These are phyloP conservation scores for Halcyon chelicuti DNA, from an alignment of 2,797 vertebrate species.

Conservation along the genomic window DNA sequence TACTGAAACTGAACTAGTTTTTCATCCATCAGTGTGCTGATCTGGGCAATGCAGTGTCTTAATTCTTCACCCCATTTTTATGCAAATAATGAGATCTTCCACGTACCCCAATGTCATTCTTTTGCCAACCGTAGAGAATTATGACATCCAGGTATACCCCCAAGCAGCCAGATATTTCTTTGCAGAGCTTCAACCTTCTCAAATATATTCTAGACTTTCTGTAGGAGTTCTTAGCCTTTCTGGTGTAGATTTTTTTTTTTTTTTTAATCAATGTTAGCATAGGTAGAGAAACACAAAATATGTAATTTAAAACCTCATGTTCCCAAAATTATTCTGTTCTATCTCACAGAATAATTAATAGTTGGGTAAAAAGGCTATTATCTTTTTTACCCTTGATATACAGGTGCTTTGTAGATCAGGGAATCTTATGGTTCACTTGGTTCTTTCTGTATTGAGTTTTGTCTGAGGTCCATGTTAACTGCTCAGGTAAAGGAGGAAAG, in stretches of 20 bases:
- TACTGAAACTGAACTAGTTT: neutral
- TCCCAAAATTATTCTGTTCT: neutral
- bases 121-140: neutral
- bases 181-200: neutral
- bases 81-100: neutral
- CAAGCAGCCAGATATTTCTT: neutral
- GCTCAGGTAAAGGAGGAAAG: neutral
- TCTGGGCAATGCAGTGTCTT: neutral
- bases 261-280: neutral
- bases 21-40: neutral
- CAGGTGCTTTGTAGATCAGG: neutral
- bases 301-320: neutral
- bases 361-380: neutral
- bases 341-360: neutral
- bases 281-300: neutral
- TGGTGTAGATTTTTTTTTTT: neutral
- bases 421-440: neutral
- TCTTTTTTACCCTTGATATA: neutral
- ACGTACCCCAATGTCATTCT: neutral
- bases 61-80: neutral
- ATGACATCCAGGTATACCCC: neutral
- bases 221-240: neutral
- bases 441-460: neutral
- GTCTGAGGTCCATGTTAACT: neutral
- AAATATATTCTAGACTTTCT: neutral